Evolutionary conservation across 1,140 invertebrate species (phyloP), one percentile per base, ranked within the genome.

Genomic region (Drosophila rhopaloa): DNA sequence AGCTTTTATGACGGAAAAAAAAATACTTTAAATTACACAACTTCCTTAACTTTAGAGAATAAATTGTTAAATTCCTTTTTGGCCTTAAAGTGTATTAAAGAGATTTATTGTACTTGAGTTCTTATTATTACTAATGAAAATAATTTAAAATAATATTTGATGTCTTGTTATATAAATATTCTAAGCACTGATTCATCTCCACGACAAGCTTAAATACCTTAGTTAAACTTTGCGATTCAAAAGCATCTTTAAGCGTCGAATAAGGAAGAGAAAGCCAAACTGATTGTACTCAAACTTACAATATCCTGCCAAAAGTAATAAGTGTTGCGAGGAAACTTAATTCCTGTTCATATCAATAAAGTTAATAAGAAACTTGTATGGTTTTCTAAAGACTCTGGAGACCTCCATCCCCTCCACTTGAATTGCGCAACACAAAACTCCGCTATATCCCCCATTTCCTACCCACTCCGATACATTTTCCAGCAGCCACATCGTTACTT

Each of bases 361-460:
- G 66, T 54, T 50, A 67, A 60, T 65, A 65, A 38, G 16, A 62
- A 75, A 41, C 56, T 66, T 81, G 43, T 86, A 66, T 62, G 74
- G 82, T 43, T 57, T 71, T 70, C 37, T n/a, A 14, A 46, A 48
- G 53, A 50, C 51, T 10, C 38, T 60, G 55, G 37, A 53, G 61
- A 32, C 66, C 32, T 57, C 40, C 4, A 24, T 2, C 3, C 24
- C 24, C 2, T 24, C 59, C 24, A 40, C 13, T 56, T 9, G 19
- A 47, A 43, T 65, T 66, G 62, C 24, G 27, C 32, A 47, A 53
- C 46, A 32, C 9, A 11, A 51, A 38, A 38, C 32, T 55, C 24
- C 9, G 5, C n/a, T 5, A n/a, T 40, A 5, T 8, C 16, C 16
- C n/a, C 24, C 10, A 2, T 19, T 16, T 16, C 27, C 27, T 2